phyloP scores from a whole-genome alignment of 2,888 invertebrate genomes.

The Drosophila mulleri region DNA sequence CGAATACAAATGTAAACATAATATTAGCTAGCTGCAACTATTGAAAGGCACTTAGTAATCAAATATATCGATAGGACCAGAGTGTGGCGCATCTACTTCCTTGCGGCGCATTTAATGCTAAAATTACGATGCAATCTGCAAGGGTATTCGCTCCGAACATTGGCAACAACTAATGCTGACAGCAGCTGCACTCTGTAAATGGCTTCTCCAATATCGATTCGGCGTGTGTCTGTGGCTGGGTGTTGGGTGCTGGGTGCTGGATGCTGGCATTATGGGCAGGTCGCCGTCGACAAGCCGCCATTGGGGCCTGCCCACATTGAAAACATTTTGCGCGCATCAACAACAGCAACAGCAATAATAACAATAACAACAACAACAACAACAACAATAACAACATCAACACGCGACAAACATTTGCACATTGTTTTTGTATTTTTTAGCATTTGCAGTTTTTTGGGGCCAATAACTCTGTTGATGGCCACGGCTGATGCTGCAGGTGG shows the following conservation, averaged over 20 bases:
- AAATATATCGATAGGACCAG: not conserved
- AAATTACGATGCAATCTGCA: not conserved
- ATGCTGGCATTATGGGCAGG: conserved; percentile 33
- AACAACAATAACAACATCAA: conserved; percentile 30
- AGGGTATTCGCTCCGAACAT: conserved; percentile 17
- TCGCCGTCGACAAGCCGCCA: conserved; percentile 34
- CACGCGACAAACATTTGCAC: conserved; percentile 73
- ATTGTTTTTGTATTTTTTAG: conserved; percentile 67
- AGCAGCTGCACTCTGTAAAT: conserved; percentile 49
- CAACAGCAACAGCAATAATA: conserved; percentile 30
- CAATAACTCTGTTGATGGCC: conserved; percentile 78
- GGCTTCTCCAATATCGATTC: conserved; percentile 66
- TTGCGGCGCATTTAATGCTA: no score
- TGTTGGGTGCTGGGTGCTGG: conserved; percentile 26
- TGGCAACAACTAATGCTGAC: conserved; percentile 56
- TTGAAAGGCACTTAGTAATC: no score
- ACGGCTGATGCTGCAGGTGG: conserved; percentile 57
- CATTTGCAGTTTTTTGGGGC: conserved; percentile 78
- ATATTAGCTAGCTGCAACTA: not conserved
- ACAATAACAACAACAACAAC: conserved; percentile 27
- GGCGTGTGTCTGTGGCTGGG: conserved; percentile 23
- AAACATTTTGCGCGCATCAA: conserved; percentile 74
- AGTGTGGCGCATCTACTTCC: not conserved
- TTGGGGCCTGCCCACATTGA: conserved; percentile 55
- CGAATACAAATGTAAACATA: not conserved